Evolutionary conservation across 2,888 invertebrate genomes (phyloP).

Genomic region (Drosophila imparisetae): DNA sequence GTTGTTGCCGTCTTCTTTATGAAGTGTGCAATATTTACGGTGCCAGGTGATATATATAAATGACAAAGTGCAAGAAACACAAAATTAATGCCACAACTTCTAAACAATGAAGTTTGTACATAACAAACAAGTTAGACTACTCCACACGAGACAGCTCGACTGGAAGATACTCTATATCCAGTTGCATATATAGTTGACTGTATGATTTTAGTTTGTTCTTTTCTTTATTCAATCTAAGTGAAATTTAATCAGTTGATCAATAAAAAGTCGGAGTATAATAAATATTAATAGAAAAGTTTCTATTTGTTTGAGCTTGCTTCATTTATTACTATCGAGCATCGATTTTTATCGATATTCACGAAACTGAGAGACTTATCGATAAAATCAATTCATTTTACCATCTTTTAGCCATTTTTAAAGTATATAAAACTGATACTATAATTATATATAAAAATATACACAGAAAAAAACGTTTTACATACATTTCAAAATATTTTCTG

Average conservation of each 20-base stretch:
- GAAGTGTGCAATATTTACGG: constrained; percentile 33
- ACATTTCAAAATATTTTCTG: neutral
- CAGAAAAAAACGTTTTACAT: neutral
- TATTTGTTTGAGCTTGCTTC: too few relatives aligned
- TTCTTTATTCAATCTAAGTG: neutral
- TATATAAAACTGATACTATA: too few relatives aligned
- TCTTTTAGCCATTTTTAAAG: neutral
- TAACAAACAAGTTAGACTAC: neutral
- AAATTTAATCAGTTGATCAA: neutral
- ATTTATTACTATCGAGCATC: too few relatives aligned
- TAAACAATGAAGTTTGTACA: neutral
- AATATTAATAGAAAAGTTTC: too few relatives aligned
- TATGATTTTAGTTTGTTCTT: neutral
- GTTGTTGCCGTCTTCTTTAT: constrained; percentile 22
- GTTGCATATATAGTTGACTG: neutral
- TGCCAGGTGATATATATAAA: constrained; percentile 6
- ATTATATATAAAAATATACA: neutral
- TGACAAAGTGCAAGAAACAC: neutral
- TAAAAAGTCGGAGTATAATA: rapidly evolving
- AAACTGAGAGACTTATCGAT: too few relatives aligned
- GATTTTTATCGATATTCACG: too few relatives aligned
- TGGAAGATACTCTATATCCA: neutral
- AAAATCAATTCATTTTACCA: too few relatives aligned
- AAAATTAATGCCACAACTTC: neutral
- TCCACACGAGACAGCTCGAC: neutral